These are phyloP conservation scores for Rhegmatorhina hoffmannsi DNA, from an alignment of 2,113 vertebrate species.

Conservation along the genomic window DNA sequence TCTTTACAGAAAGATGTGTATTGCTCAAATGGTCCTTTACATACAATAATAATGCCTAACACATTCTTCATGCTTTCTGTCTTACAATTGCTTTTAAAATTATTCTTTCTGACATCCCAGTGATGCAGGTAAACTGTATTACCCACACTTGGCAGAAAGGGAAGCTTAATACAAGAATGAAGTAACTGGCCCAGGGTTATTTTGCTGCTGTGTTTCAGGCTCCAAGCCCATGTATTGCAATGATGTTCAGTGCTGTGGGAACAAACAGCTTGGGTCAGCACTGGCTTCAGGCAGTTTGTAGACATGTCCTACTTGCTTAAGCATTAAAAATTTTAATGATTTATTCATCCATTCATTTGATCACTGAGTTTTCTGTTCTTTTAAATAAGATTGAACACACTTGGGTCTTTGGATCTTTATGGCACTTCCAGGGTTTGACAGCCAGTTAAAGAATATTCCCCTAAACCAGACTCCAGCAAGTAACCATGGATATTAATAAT, in stretches of 20 bases:
- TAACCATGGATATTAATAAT: not conserved
- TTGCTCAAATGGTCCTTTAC: not conserved
- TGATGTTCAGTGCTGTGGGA: not conserved
- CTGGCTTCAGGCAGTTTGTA: not conserved
- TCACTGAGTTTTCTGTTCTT: not conserved
- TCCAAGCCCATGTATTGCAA: rapidly evolving
- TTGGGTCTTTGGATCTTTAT: not conserved
- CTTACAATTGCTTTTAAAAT: not conserved
- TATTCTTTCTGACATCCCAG: not conserved
- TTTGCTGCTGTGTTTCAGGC: not conserved
- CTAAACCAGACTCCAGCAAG: not conserved
- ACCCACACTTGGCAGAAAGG: not conserved
- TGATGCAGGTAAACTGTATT: not conserved
- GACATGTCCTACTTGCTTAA: not conserved
- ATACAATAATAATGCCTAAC: not conserved
- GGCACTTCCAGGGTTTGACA: not conserved
- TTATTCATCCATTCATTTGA: not conserved
- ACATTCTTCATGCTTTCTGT: not conserved
- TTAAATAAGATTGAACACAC: not conserved
- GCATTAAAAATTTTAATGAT: not conserved
- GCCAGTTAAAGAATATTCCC: not conserved
- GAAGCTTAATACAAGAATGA: not conserved
- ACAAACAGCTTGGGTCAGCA: not conserved
- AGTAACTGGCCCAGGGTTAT: not conserved
- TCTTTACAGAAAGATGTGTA: not conserved